These are phyloP conservation scores for Cynopterus brachyotis DNA, from an alignment of 2,113 vertebrate species.

Conservation along the genomic window DNA sequence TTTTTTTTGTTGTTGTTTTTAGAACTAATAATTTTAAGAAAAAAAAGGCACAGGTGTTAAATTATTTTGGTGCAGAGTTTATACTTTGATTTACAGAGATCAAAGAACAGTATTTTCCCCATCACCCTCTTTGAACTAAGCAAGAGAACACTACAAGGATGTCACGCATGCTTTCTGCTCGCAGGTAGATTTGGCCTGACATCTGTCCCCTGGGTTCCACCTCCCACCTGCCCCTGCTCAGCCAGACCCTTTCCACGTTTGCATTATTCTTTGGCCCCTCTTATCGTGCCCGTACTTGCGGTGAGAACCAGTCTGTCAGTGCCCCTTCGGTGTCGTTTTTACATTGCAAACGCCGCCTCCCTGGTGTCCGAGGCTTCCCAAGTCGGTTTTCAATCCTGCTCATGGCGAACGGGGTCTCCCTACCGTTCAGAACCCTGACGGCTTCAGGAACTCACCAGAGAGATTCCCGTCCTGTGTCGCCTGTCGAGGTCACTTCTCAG, in stretches of 20 bases:
- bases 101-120: constrained; percentile 65
- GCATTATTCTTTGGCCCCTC: neutral
- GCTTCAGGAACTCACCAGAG: neutral
- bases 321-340: neutral
- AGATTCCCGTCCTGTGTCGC: neutral
- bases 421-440: neutral
- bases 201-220: neutral
- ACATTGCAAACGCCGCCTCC: neutral
- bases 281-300: neutral
- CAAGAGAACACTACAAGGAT: neutral
- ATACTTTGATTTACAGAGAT: constrained; percentile 74
- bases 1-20: constrained; percentile 44
- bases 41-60: constrained; percentile 58
- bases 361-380: neutral
- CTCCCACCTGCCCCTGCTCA: neutral
- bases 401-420: neutral
- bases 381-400: neutral
- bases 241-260: neutral
- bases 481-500: neutral
- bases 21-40: constrained; percentile 47
- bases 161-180: neutral
- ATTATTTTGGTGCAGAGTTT: constrained; percentile 62
- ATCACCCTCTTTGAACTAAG: constrained; percentile 64
- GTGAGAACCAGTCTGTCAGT: neutral
- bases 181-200: constrained; percentile 14